Percentiles rank a stretch among this genome's conserved stretches.
phyloP scores from a whole-genome alignment of 2,113 vertebrate species.

The Cryptotis parvus region DNA sequence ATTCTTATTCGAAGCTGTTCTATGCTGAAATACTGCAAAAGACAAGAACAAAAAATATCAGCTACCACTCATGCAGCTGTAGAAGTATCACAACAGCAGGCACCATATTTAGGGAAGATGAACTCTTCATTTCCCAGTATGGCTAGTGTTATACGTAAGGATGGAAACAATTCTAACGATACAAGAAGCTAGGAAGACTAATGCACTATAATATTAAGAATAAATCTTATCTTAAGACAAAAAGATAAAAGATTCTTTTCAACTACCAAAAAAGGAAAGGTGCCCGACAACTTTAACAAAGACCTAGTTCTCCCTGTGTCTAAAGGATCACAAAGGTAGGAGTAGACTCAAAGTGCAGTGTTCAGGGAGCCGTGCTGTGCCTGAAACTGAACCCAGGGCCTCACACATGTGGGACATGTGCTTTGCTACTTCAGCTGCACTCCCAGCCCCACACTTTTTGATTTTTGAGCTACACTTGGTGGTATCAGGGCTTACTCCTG shows the following conservation, averaged over 20 bases:
- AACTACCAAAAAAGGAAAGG: constrained; percentile 19
- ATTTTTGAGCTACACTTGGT: no score
- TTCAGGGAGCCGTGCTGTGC: no score
- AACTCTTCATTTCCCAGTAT: not conserved
- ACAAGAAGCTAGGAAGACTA: constrained; percentile 33
- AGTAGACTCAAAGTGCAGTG: not conserved
- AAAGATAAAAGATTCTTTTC: constrained; percentile 45
- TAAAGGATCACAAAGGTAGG: not conserved
- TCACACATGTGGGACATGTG: no score
- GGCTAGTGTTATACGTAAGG: not conserved
- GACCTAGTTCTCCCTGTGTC: not conserved
- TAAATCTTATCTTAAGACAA: constrained; percentile 43
- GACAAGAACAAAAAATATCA: constrained; percentile 12
- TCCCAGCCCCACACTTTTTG: no score
- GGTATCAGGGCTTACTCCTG: no score
- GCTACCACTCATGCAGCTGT: constrained; percentile 18
- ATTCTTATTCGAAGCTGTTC: constrained; percentile 39
- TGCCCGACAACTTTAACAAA: constrained; percentile 18
- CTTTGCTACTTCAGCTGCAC: no score
- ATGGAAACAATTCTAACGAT: constrained; percentile 55
- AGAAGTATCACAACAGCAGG: constrained; percentile 33
- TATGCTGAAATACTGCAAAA: constrained; percentile 56
- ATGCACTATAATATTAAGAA: constrained; percentile 39
- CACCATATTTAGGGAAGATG: constrained; percentile 42
- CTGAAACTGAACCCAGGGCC: no score